Conservation (phyloP, 2,888 invertebrate genomes). For the Idaea dimidiata region DNA sequence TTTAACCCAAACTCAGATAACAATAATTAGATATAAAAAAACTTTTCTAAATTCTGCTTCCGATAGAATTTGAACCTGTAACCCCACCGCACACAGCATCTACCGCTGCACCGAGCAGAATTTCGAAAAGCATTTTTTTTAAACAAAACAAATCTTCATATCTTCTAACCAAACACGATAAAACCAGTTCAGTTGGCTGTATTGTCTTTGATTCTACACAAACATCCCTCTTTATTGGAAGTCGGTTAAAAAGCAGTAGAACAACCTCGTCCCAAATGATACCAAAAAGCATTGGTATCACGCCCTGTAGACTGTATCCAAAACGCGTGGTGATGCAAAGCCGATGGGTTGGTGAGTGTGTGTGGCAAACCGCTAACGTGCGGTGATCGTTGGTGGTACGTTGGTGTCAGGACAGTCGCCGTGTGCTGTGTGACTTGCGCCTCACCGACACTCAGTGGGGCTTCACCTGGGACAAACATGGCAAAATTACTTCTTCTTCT, state of each 20-base stretch:
- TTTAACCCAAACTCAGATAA: too few species aligned
- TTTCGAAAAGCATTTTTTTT: too few species aligned
- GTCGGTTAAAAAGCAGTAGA: not conserved
- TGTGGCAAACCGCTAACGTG: constrained; percentile 32
- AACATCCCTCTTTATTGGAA: too few species aligned
- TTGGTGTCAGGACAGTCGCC: constrained; percentile 36
- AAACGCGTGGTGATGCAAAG: constrained; percentile 20
- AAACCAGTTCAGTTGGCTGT: too few species aligned
- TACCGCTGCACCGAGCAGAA: too few species aligned
- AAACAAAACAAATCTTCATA: too few species aligned
- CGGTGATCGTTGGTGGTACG: constrained; percentile 23
- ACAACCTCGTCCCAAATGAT: not conserved
- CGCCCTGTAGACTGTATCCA: not conserved
- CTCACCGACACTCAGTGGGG: constrained; percentile 69
- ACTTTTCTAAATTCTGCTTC: too few species aligned
- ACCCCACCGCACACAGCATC: too few species aligned
- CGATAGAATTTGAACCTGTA: too few species aligned
- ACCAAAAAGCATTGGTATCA: not conserved
- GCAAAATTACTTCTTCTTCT: not conserved
- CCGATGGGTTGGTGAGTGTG: constrained; percentile 26
- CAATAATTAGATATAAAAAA: too few species aligned
- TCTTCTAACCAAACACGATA: too few species aligned
- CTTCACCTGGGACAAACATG: constrained; percentile 56
- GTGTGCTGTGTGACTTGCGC: constrained; percentile 41
- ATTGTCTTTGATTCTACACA: too few species aligned